Conservation (phyloP, 2,797 vertebrate genomes). For the Cynopterus sphinx region DNA sequence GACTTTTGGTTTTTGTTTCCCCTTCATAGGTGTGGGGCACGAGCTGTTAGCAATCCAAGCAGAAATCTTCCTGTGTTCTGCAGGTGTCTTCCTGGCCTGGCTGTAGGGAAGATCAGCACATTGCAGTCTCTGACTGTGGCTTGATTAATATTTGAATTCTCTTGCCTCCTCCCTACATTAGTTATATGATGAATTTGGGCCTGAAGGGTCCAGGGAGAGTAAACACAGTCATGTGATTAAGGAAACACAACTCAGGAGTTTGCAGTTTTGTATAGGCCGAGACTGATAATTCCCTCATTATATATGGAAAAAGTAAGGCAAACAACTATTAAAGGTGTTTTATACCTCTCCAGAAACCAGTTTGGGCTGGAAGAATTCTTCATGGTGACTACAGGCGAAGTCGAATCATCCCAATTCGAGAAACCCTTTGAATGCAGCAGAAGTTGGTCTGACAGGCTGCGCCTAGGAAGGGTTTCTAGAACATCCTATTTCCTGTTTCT, state of each 20-base stretch:
- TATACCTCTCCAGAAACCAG: background rate
- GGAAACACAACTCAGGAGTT: background rate
- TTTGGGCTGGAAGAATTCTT: background rate
- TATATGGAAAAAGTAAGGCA: background rate
- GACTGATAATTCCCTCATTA: background rate
- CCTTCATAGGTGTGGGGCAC: too few relatives aligned
- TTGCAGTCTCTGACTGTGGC: too few relatives aligned
- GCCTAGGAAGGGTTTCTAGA: background rate
- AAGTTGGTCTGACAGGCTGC: too few relatives aligned
- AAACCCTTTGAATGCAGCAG: background rate
- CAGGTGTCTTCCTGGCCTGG: too few relatives aligned
- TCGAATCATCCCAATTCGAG: background rate
- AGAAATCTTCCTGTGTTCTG: too few relatives aligned
- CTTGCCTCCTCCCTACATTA: too few relatives aligned
- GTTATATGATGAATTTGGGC: background rate
- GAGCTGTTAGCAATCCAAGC: too few relatives aligned
- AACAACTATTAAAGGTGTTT: background rate
- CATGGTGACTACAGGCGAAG: background rate
- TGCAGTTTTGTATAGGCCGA: background rate
- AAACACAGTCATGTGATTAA: background rate
- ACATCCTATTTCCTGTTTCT: background rate
- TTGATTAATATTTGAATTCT: too few relatives aligned
- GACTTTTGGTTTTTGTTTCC: too few relatives aligned
- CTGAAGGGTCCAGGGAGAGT: background rate
- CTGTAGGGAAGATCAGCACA: too few relatives aligned